Percentiles rank a stretch among this genome's conserved stretches.
Evolutionary conservation across 2,797 vertebrate genomes (phyloP).

Genomic region (Myotis myotis): DNA sequence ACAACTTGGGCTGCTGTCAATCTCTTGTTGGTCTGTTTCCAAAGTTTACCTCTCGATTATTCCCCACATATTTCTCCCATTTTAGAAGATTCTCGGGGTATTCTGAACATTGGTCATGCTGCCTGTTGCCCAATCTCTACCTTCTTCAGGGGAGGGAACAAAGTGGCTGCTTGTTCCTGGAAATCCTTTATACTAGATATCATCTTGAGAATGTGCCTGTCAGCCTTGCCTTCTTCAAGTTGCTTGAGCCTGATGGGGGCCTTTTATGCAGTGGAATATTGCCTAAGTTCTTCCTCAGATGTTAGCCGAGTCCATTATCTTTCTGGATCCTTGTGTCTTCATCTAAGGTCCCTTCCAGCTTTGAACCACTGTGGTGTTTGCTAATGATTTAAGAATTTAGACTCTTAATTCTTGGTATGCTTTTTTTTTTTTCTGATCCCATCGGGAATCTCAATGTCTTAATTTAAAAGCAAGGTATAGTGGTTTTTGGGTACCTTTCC

Average conservation of each 20-base stretch:
- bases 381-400: slow-evolving; percentile 30
- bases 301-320: background rate
- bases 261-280: background rate
- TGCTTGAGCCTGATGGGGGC: background rate
- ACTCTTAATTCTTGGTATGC: slow-evolving; percentile 14
- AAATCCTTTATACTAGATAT: background rate
- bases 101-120: background rate
- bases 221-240: background rate
- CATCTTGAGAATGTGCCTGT: background rate
- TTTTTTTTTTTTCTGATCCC: background rate
- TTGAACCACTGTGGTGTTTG: slow-evolving; percentile 2
- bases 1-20: background rate
- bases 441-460: background rate
- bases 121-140: slow-evolving; percentile 14
- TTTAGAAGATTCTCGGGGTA: background rate
- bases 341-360: background rate
- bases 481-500: background rate
- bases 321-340: slow-evolving; percentile 9
- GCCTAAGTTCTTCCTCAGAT: background rate
- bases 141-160: background rate
- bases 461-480: background rate
- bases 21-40: background rate
- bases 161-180: background rate
- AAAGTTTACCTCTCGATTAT: background rate
- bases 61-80: background rate